Percentiles rank a stretch among this genome's conserved stretches.
phyloP scores from a whole-genome alignment of 2,888 invertebrate species.

The Pandemis cinnamomeana region DNA sequence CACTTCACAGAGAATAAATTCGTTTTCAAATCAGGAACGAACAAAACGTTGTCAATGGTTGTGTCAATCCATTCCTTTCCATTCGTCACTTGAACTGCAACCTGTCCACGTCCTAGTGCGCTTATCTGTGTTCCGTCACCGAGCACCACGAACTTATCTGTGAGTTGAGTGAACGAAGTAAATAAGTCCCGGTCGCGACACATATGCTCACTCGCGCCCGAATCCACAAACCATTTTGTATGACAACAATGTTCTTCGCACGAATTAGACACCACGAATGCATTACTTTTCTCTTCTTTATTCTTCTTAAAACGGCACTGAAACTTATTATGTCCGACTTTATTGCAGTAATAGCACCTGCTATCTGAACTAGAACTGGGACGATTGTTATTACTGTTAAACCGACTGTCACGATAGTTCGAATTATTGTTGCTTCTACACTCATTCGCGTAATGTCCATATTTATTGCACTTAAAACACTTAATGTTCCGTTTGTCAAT shows the following conservation, averaged over 20 bases:
- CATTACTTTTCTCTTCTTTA: slow-evolving; percentile 36
- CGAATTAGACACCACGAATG: slow-evolving; percentile 43
- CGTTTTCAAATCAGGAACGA: slow-evolving; percentile 32
- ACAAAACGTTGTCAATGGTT: slow-evolving; percentile 27
- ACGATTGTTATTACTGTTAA: no score
- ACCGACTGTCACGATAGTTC: no score
- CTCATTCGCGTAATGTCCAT: no score
- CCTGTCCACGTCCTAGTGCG: slow-evolving; percentile 24
- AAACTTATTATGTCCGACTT: no score
- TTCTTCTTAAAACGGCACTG: no score
- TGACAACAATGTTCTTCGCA: background rate
- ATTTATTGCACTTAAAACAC: no score
- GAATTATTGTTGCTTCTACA: no score
- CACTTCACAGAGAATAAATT: slow-evolving; percentile 41
- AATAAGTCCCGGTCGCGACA: slow-evolving; percentile 45
- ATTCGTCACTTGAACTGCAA: slow-evolving; percentile 22
- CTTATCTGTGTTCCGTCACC: slow-evolving; percentile 14
- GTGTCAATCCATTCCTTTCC: slow-evolving; percentile 36
- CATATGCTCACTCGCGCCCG: slow-evolving; percentile 48
- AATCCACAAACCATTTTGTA: slow-evolving; percentile 32
- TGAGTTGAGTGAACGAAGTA: slow-evolving; percentile 23
- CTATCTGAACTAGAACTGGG: no score
- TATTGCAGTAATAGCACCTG: no score
- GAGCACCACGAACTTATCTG: slow-evolving; percentile 32
- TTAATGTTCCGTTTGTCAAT: no score